Conservation (phyloP, 2,113 vertebrate species). For the Phocoena phocoena region DNA sequence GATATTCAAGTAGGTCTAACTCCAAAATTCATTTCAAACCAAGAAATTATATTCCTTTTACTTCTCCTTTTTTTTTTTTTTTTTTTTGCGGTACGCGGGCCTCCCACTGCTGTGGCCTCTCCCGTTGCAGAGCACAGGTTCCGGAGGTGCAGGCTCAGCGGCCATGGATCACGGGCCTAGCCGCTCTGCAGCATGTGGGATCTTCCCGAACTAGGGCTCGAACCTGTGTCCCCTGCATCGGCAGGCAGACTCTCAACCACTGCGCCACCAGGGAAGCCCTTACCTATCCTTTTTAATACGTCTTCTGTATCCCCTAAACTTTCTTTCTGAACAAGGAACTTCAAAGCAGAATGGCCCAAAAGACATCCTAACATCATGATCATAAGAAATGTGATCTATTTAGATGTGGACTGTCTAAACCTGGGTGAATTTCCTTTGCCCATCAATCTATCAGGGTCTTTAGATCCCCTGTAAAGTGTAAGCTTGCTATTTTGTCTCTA, state of each 20-base stretch:
- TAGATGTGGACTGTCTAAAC: not conserved
- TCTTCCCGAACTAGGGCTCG: too few species aligned
- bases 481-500: not conserved
- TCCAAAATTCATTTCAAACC: constrained; percentile 49
- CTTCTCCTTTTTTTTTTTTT: not conserved
- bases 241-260: too few species aligned
- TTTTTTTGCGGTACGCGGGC: too few species aligned
- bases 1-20: constrained; percentile 46
- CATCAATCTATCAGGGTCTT: not conserved
- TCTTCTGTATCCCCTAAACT: not conserved
- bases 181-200: too few species aligned
- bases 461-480: not conserved
- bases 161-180: too few species aligned
- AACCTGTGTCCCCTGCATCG: too few species aligned
- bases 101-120: too few species aligned
- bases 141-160: too few species aligned
- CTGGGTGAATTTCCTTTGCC: not conserved
- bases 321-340: constrained; percentile 29
- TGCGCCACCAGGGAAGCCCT: too few species aligned
- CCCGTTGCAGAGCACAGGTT: too few species aligned
- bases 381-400: not conserved
- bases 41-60: constrained; percentile 35
- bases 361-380: not conserved
- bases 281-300: not conserved
- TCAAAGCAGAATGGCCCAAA: not conserved